A percentile compares a stretch with the other conserved stretches of the same genome.
Evolutionary conservation across 30 jellyfish, hydroid and myxozoan species (phyloP).

Genomic region (Phacellophora camtschatica): DNA sequence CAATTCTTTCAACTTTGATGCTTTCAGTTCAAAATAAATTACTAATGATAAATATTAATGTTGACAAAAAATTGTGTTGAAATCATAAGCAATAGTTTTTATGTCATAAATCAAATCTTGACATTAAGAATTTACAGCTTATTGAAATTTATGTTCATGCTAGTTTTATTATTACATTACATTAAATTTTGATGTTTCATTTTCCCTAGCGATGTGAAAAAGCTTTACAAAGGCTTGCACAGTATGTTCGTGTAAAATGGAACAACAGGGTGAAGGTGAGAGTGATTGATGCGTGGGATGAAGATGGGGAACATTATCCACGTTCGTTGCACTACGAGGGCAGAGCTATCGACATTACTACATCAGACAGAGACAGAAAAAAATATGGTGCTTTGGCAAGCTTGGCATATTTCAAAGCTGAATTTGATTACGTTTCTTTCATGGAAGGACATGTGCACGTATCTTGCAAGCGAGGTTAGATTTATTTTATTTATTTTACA

Average conservation of each 20-base stretch:
- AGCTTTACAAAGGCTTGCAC: conserved; percentile 74
- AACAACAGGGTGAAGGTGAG: conserved; percentile 62
- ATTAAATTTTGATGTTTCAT: too few species aligned
- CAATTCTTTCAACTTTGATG: too few species aligned
- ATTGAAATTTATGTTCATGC: too few species aligned
- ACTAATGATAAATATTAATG: too few species aligned
- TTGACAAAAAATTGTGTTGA: too few species aligned
- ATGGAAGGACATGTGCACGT: conserved; percentile 89
- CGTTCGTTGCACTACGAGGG: conserved; percentile 87
- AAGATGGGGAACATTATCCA: conserved; percentile 74
- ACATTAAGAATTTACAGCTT: too few species aligned
- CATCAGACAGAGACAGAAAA: conserved; percentile 65
- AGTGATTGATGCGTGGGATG: conserved; percentile 89
- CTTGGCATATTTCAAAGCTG: conserved; percentile 86
- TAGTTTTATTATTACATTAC: too few species aligned
- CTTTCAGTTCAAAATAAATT: too few species aligned
- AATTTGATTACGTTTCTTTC: conserved; percentile 67
- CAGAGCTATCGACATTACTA: conserved; percentile 81
- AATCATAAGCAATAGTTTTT: too few species aligned
- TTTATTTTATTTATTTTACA: neutral
- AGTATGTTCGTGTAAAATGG: conserved; percentile 69
- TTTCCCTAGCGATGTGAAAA: conserved; percentile 66
- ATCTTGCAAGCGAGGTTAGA: conserved; percentile 80
- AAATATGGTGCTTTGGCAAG: conserved; percentile 78
- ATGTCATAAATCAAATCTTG: too few species aligned